Percentiles rank a stretch among this genome's conserved stretches.
Evolutionary conservation across 2,797 vertebrate genomes (phyloP).

Genomic region (Artibeus jamaicensis): DNA sequence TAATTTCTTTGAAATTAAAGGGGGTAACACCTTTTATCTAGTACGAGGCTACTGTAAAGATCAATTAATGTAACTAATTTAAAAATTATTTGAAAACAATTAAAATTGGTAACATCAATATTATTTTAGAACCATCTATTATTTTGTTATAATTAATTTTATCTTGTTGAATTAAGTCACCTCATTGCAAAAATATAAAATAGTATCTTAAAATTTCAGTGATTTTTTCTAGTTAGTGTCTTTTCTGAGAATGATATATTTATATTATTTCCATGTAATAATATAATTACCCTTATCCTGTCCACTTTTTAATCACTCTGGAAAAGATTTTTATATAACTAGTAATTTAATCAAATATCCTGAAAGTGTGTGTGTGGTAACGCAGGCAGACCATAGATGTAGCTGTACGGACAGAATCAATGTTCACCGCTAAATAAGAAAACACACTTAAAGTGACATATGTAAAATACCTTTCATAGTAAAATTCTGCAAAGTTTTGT

Average conservation of each 20-base stretch:
- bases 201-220: not conserved
- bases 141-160: not conserved
- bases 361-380: constrained; percentile 61
- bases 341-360: constrained; percentile 74
- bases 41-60: not conserved
- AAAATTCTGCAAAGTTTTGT: constrained; percentile 70
- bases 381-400: constrained; percentile 62
- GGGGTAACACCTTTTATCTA: not conserved
- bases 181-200: not conserved
- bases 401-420: constrained; percentile 77
- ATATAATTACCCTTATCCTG: constrained; percentile 53
- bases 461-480: constrained; percentile 69
- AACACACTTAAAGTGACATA: constrained; percentile 74
- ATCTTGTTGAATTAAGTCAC: not conserved
- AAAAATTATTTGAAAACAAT: not conserved
- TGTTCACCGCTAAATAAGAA: constrained; percentile 74
- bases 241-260: constrained; percentile 44
- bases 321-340: constrained; percentile 68
- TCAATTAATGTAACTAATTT: not conserved
- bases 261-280: constrained; percentile 29
- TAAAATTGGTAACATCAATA: not conserved
- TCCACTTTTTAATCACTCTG: constrained; percentile 60
- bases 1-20: too few species aligned
- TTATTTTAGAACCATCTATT: constrained; percentile 1
- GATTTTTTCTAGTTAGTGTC: not conserved